Conservation (phyloP, 2,113 vertebrate genomes). For the Ranitomeya imitator region DNA sequence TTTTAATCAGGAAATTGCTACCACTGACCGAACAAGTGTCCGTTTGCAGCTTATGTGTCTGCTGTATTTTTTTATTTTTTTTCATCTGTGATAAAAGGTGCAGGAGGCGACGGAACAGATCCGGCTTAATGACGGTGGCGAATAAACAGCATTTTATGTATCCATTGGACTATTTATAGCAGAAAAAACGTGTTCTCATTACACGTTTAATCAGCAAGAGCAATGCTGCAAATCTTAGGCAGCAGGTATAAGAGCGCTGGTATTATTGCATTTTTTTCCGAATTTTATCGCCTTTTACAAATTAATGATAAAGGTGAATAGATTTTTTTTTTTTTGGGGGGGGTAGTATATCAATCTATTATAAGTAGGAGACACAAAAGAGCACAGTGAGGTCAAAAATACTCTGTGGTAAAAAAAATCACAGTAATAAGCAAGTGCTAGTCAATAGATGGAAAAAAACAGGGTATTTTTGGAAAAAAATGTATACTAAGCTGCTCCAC, state of each 20-base stretch:
- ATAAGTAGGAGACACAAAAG: too few relatives aligned
- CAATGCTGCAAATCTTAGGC: background rate
- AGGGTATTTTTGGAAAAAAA: too few relatives aligned
- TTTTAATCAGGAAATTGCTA: slow-evolving; percentile 45
- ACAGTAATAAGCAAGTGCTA: too few relatives aligned
- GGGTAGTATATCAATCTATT: too few relatives aligned
- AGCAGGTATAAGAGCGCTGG: background rate
- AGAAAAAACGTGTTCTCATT: background rate
- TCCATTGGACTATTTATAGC: slow-evolving; percentile 1
- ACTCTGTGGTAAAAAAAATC: too few relatives aligned
- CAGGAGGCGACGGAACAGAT: background rate
- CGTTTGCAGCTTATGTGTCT: background rate
- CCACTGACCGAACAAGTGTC: slow-evolving; percentile 40
- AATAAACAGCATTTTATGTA: slow-evolving; percentile 18
- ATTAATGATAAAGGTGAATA: background rate
- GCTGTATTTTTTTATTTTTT: background rate
- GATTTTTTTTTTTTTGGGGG: background rate
- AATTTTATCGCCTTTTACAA: background rate
- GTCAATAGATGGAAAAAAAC: too few relatives aligned
- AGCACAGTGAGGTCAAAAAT: too few relatives aligned
- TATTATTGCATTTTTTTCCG: background rate
- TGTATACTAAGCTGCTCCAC: too few relatives aligned
- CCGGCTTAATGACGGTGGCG: slow-evolving; percentile 14
- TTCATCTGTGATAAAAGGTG: slow-evolving; percentile 4
- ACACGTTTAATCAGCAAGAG: background rate